phyloP scores from a whole-genome alignment of 1,140 invertebrate genomes.

The Temnothorax longispinosus region DNA sequence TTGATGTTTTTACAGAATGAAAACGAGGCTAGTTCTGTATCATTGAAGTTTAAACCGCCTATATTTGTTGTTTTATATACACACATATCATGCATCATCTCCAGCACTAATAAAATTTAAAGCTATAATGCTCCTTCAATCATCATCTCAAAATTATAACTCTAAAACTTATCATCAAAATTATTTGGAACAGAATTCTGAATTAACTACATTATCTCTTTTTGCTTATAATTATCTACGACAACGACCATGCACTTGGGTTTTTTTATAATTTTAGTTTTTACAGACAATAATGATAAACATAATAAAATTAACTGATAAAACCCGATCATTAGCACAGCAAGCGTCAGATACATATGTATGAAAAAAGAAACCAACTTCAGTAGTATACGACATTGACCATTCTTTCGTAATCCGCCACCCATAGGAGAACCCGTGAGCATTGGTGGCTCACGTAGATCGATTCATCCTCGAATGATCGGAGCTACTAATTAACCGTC shows the following conservation, averaged over 20 bases:
- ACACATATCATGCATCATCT: background rate
- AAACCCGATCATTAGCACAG: background rate
- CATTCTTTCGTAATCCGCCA: constrained; percentile 60
- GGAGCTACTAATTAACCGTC: constrained; percentile 69
- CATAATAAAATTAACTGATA: background rate
- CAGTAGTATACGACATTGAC: background rate
- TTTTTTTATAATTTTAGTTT: background rate
- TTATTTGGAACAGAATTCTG: background rate
- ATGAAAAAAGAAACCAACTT: background rate
- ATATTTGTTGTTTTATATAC: background rate
- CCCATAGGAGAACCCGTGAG: constrained; percentile 26
- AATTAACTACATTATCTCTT: background rate
- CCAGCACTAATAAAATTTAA: background rate
- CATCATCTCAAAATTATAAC: background rate
- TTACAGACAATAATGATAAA: background rate
- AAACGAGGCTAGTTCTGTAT: constrained; percentile 4
- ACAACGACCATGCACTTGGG: background rate
- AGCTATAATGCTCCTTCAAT: background rate
- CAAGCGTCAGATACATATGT: background rate
- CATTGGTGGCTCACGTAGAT: constrained; percentile 57
- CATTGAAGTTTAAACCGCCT: background rate
- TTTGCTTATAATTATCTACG: background rate
- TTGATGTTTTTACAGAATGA: constrained; percentile 28
- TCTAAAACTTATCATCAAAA: background rate
- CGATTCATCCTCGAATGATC: constrained; percentile 67